These are phyloP conservation scores for Sebastes nivosus DNA, from an alignment of 2,797 vertebrate genomes.

Conservation along the genomic window DNA sequence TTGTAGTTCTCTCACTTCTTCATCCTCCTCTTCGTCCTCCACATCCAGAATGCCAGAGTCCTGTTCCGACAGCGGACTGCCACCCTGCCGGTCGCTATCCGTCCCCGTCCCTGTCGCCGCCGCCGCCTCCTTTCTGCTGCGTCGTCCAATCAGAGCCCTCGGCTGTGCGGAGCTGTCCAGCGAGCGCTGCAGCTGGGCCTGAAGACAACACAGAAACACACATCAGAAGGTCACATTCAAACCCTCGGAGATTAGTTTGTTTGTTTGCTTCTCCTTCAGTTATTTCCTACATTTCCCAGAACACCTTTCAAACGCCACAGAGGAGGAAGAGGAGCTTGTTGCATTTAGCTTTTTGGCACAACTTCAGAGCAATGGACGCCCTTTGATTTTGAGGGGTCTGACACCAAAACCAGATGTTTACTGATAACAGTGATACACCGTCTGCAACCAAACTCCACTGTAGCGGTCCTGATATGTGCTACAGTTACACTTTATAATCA, in stretches of 20 bases:
- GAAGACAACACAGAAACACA: conserved; percentile 12
- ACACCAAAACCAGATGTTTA: conserved; percentile 60
- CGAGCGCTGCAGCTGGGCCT: conserved; percentile 93
- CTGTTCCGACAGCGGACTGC: conserved; percentile 88
- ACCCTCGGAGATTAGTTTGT: neutral
- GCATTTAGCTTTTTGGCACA: conserved; percentile 31
- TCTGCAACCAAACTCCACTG: neutral
- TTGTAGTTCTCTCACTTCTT: conserved; percentile 80
- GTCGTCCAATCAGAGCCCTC: conserved; percentile 80
- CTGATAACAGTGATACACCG: conserved; percentile 16
- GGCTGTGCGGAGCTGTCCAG: conserved; percentile 88
- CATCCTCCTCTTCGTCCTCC: conserved; percentile 91
- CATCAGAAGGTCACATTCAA: neutral
- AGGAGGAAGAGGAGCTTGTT: neutral
- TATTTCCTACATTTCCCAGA: conserved; percentile 50
- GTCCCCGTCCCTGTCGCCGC: conserved; percentile 46
- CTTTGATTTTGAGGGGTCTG: conserved; percentile 46
- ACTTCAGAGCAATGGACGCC: conserved; percentile 39
- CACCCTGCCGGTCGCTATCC: conserved; percentile 82
- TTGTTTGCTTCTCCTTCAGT: conserved; percentile 15
- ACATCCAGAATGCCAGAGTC: conserved; percentile 94
- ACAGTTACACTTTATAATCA: too few species aligned
- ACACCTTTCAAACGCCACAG: conserved; percentile 4
- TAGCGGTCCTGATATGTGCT: neutral
- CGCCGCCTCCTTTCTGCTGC: conserved; percentile 79